These are phyloP conservation scores for Styela clava DNA, from an alignment of 23 tunicate species.

Conservation along the genomic window DNA sequence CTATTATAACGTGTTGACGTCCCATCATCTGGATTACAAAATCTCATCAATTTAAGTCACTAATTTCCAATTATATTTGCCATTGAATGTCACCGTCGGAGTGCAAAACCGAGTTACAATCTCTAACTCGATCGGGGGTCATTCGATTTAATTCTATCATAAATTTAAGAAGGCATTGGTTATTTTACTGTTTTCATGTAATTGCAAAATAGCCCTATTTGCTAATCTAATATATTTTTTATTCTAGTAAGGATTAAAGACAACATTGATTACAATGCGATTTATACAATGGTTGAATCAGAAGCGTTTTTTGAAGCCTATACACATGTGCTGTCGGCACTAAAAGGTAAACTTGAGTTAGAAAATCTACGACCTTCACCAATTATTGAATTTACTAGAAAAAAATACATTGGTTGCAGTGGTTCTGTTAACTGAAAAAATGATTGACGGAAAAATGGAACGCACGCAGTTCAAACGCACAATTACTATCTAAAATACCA, in stretches of 20 bases:
- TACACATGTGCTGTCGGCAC: neutral
- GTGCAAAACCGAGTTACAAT: neutral
- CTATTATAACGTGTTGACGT: no score
- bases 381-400: neutral
- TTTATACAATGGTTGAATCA: neutral
- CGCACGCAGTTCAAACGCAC: no score
- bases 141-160: no score
- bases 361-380: neutral
- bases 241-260: neutral
- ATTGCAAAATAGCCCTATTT: no score
- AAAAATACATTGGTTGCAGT: neutral
- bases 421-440: neutral
- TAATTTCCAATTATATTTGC: no score
- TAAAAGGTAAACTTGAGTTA: neutral
- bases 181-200: no score
- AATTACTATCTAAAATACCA: no score
- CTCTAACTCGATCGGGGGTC: neutral
- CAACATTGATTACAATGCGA: conserved; percentile 26
- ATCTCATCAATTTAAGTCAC: no score
- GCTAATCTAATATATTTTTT: neutral
- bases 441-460: no score
- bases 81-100: neutral
- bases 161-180: no score
- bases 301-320: neutral
- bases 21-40: no score